These are phyloP conservation scores for Chlorodrepanis virens DNA, from an alignment of 2,113 vertebrate species.

Conservation along the genomic window DNA sequence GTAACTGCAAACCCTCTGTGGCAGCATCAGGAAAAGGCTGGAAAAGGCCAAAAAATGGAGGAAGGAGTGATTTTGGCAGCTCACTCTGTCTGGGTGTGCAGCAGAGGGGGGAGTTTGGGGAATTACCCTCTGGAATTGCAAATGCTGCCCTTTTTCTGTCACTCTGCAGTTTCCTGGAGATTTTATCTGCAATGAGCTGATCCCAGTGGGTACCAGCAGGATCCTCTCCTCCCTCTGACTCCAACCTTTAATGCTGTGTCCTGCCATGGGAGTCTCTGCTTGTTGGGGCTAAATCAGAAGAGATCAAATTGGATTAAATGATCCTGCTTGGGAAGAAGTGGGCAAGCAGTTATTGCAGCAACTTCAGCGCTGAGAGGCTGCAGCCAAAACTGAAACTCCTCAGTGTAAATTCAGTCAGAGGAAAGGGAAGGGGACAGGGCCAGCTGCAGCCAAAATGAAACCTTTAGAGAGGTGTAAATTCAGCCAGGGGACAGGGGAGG, in stretches of 20 bases:
- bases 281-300: not conserved
- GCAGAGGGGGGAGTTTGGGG: fast-evolving
- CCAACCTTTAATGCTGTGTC: fast-evolving
- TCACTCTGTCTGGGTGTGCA: not conserved
- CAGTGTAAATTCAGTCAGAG: no score
- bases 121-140: not conserved
- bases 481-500: not conserved
- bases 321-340: not conserved
- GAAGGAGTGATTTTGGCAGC: not conserved
- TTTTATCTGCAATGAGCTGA: not conserved
- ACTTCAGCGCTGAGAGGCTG: not conserved
- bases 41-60: not conserved
- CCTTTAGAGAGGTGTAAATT: not conserved
- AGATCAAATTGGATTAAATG: not conserved
- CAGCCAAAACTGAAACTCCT: not conserved
- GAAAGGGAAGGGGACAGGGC: not conserved
- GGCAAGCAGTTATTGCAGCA: not conserved
- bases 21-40: not conserved
- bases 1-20: not conserved
- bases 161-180: fast-evolving
- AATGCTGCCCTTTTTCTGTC: not conserved
- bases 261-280: fast-evolving
- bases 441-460: not conserved
- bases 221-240: not conserved
- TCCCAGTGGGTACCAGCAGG: not conserved